Base-by-base conservation (phyloP, 2,888 invertebrate genomes). In the Epirrhoe tristata region DNA sequence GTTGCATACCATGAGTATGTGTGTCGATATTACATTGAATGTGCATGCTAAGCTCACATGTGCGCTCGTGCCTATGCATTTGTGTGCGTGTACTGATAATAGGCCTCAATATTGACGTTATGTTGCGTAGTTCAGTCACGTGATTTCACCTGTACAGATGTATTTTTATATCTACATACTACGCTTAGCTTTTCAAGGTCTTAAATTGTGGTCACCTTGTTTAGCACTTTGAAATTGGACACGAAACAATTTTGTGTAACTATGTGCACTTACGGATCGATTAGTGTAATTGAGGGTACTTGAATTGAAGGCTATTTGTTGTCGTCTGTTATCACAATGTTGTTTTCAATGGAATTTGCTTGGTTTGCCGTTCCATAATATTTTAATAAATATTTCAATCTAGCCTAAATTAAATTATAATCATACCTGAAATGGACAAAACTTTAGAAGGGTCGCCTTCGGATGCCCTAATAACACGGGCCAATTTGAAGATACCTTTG, bases 1-100 rank as follows among this genome's bases (percentile, higher is more conserved):
- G 90, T 90, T 86, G 83, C 83, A 87, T 82, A 75, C 71, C 80
- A 78, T 74, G 67, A 70, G 75, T 74, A 74, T 82, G 81, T 81
- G 79, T 73, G 76, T 76, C 48, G 81, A 78, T 79, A 76, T 75
- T 75, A 79, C 80, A 76, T 75, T 73, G 74, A 76, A 74, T 78
- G 79, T 81, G 82, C 80, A 78, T 81, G 77, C 75, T 74, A 63
- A 63, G 68, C 75, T 75, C 80, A 76, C 78, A 76, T 80, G 73
- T 72, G 66, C 63, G 66, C 61, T 63, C 58, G 39, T 24, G 64
- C 61, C 65, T 32, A 17, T 50, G 14, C 48, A 1, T 62, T 39
- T 63, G 50, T 67, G 58, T 70, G 66, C 50, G 77, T 79, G 78
- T 71, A 71, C 74, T 83, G 79, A 84, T 83, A 83, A 82, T 81